Percentiles rank a stretch among this genome's conserved stretches.
Evolutionary conservation across 2,113 vertebrate genomes (phyloP).

Genomic region (Polypterus senegalus): DNA sequence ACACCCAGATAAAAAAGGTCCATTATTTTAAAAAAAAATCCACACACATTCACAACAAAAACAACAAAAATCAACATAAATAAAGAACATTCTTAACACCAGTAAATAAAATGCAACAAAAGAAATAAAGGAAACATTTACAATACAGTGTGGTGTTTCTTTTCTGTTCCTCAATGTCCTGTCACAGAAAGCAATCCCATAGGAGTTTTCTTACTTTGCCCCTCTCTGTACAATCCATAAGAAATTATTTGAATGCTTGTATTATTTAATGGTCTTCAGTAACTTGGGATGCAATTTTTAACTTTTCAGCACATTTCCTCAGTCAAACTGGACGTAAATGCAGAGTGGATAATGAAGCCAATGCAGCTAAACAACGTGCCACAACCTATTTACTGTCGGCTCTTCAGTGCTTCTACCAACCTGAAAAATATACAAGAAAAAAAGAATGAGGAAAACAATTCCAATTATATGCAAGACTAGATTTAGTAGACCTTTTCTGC

Average conservation of each 20-base stretch:
- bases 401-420: slow-evolving; percentile 92
- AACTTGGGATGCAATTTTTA: not conserved
- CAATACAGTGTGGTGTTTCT: not conserved
- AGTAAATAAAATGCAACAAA: slow-evolving; percentile 5
- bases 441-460: not conserved
- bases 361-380: too few relatives aligned
- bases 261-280: too few relatives aligned
- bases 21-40: not conserved
- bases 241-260: too few relatives aligned
- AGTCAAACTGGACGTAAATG: not conserved
- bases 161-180: not conserved
- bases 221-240: too few relatives aligned
- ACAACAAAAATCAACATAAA: slow-evolving; percentile 1
- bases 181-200: not conserved
- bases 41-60: not conserved
- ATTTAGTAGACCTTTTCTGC: too few relatives aligned
- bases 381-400: slow-evolving; percentile 64
- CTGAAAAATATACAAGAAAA: slow-evolving; percentile 38
- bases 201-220: too few relatives aligned
- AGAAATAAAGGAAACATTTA: not conserved
- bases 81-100: slow-evolving; percentile 1
- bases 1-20: not conserved
- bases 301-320: not conserved
- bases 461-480: too few relatives aligned
- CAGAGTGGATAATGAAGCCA: not conserved